These are phyloP conservation scores for Lutjanus campechanus DNA, from an alignment of 2,797 vertebrate genomes.

Conservation along the genomic window DNA sequence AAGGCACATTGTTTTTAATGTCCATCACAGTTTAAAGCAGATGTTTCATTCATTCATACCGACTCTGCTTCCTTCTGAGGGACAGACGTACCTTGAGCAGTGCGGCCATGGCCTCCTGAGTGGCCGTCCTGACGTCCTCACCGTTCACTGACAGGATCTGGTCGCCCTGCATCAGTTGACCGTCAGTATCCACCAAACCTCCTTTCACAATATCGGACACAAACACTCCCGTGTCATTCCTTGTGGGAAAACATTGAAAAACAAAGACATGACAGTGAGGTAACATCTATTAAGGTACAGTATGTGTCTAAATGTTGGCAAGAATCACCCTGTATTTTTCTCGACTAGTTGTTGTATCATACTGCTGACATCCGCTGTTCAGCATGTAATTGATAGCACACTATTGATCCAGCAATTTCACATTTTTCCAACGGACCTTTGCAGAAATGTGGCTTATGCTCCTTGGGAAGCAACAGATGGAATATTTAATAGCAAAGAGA, in stretches of 20 bases:
- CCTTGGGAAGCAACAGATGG: slow-evolving; percentile 25
- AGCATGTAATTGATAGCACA: background rate
- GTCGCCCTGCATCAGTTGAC: slow-evolving; percentile 94
- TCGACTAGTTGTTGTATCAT: background rate
- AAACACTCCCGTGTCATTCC: slow-evolving; percentile 96
- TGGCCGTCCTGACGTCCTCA: slow-evolving; percentile 93
- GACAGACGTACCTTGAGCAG: slow-evolving; percentile 90
- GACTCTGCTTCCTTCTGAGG: background rate
- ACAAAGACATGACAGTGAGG: background rate
- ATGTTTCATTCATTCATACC: background rate
- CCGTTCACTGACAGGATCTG: slow-evolving; percentile 95
- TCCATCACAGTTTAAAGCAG: background rate
- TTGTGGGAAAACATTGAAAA: slow-evolving; percentile 67
- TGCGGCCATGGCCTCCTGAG: slow-evolving; percentile 95
- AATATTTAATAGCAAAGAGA: slow-evolving; percentile 38
- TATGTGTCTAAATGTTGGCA: too few species aligned
- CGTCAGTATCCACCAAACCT: slow-evolving; percentile 92
- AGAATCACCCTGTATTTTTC: background rate
- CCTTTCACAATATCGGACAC: slow-evolving; percentile 98
- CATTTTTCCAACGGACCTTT: slow-evolving; percentile 29
- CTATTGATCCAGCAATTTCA: slow-evolving; percentile 33
- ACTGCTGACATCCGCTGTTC: background rate
- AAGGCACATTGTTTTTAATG: background rate
- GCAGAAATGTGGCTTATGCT: slow-evolving; percentile 16
- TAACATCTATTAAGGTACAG: background rate